A percentile compares a stretch with the other conserved stretches of the same genome.
Evolutionary conservation across 2,113 vertebrate species (phyloP).

Genomic region (Myotis davidii): DNA sequence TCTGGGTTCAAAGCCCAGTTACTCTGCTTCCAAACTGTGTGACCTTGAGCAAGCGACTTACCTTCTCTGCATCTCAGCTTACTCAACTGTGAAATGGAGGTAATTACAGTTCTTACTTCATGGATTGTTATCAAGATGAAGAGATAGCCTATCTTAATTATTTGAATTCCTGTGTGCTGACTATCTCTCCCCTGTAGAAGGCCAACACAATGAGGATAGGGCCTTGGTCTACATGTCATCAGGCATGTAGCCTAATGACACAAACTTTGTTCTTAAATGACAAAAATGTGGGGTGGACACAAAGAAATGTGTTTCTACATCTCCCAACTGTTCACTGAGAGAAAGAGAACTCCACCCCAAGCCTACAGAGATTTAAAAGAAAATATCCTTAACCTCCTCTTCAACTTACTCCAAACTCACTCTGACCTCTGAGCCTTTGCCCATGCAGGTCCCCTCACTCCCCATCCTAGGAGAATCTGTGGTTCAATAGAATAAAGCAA

Average conservation of each 20-base stretch:
- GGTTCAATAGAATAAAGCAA: not conserved
- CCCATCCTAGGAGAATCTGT: not conserved
- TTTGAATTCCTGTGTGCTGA: too few relatives aligned
- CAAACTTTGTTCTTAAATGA: not conserved
- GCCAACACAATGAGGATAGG: too few relatives aligned
- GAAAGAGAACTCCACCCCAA: not conserved
- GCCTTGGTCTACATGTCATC: too few relatives aligned
- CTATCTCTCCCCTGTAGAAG: too few relatives aligned
- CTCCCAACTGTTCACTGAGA: not conserved
- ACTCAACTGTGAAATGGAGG: not conserved
- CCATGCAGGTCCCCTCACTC: not conserved
- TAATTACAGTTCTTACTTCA: not conserved
- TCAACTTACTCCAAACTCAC: not conserved
- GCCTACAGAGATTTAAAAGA: not conserved
- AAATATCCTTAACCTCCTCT: not conserved
- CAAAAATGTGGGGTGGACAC: not conserved
- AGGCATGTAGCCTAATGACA: not conserved
- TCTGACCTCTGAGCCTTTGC: not conserved
- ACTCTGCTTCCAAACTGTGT: not conserved
- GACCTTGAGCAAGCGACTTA: not conserved
- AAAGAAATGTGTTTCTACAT: not conserved
- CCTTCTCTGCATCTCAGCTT: not conserved
- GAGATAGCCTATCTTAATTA: not conserved
- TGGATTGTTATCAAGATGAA: not conserved
- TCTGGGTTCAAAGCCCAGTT: not conserved